Percentiles rank a stretch among this genome's conserved stretches.
Conservation (phyloP, 2,888 invertebrate genomes). For the Syrphus vitripennis region DNA sequence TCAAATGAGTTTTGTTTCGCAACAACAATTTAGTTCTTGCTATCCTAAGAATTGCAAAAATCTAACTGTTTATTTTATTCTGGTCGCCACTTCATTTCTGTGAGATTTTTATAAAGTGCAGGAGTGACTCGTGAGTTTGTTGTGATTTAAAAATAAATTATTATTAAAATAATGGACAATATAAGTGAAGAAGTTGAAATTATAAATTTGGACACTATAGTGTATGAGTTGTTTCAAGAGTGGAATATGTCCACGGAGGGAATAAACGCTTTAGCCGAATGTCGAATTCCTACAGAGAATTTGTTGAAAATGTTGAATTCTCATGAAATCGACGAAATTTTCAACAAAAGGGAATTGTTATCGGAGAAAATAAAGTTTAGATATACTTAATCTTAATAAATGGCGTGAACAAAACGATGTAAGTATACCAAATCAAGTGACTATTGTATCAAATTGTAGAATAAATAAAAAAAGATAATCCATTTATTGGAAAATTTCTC, state of each 20-base stretch:
- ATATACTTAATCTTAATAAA: background rate
- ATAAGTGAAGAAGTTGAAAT: background rate
- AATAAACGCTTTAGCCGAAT: background rate
- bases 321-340: background rate
- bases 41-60: too few relatives aligned
- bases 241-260: too few relatives aligned
- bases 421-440: background rate
- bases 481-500: too few relatives aligned
- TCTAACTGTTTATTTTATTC: too few relatives aligned
- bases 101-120: background rate
- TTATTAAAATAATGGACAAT: background rate
- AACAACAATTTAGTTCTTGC: too few relatives aligned
- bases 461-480: too few relatives aligned
- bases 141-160: background rate
- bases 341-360: background rate
- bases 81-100: background rate
- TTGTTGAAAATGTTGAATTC: background rate
- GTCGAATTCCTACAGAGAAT: background rate
- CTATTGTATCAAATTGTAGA: background rate
- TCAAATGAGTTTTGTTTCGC: too few relatives aligned
- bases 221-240: background rate
- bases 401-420: background rate
- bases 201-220: background rate
- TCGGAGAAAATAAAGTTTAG: background rate
- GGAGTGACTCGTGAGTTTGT: background rate